Percentiles rank a stretch among this genome's conserved stretches.
Conservation (phyloP, 2,888 invertebrate species). For the Holacanthella duospinosa region DNA sequence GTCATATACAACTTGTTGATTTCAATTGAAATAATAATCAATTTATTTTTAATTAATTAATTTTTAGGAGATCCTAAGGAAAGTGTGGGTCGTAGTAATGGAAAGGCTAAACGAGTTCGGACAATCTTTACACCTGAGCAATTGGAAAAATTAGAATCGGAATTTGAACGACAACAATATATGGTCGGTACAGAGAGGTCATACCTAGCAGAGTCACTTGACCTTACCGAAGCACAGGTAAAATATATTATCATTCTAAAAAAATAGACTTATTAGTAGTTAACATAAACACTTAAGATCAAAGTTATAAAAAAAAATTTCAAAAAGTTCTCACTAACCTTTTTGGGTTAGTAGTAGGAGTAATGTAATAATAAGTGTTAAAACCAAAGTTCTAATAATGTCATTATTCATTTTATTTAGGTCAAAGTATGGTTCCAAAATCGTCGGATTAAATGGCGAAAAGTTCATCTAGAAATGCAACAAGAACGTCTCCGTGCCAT, state of each 20-base stretch:
- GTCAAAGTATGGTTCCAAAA: conserved; percentile 91
- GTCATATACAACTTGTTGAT: no score
- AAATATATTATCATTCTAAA: conserved; percentile 32
- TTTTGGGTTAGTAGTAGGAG: no score
- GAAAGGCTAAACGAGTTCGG: conserved; percentile 73
- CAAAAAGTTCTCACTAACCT: no score
- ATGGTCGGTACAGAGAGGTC: conserved; percentile 94
- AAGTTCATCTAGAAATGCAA: conserved; percentile 83
- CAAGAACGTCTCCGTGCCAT: conserved; percentile 68
- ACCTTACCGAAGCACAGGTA: conserved; percentile 80
- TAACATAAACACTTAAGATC: neutral
- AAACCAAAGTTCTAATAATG: no score
- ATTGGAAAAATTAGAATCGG: conserved; percentile 80
- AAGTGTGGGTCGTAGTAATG: neutral
- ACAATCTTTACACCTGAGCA: conserved; percentile 97
- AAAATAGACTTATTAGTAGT: neutral
- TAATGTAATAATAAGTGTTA: no score
- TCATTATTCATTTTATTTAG: no score
- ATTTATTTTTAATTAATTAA: neutral
- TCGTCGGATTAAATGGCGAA: conserved; percentile 88
- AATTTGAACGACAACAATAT: conserved; percentile 92
- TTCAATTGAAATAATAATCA: neutral
- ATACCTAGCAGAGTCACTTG: conserved; percentile 77
- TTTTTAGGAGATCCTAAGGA: neutral
- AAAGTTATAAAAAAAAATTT: neutral